A percentile compares a stretch with the other conserved stretches of the same genome.
phyloP scores from a whole-genome alignment of 2,113 vertebrate species.

The Arothron firmamentum region DNA sequence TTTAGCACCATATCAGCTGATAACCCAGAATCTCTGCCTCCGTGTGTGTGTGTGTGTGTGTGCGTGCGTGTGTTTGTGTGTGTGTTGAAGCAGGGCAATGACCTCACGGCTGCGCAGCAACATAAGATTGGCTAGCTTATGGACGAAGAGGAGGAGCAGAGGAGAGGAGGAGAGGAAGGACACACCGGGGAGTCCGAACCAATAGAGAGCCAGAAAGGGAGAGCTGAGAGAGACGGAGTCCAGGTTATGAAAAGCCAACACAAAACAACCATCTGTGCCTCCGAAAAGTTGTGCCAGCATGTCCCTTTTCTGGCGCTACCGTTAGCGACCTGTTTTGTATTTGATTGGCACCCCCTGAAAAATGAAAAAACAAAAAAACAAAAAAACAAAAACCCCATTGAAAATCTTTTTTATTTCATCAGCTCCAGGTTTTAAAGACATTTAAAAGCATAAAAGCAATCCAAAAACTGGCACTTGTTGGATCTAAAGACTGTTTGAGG shows the following conservation, averaged over 20 bases:
- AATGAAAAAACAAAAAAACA: not conserved
- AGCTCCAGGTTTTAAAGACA: no score
- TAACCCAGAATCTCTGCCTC: slow-evolving; percentile 31
- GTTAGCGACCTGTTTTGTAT: not conserved
- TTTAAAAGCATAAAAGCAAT: no score
- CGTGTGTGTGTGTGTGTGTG: no score
- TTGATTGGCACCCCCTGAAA: not conserved
- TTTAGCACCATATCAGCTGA: slow-evolving; percentile 24
- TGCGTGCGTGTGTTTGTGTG: no score
- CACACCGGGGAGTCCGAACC: slow-evolving; percentile 21
- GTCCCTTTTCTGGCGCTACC: not conserved
- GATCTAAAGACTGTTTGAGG: not conserved
- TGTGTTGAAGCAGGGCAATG: slow-evolving; percentile 10
- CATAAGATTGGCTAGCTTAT: slow-evolving; percentile 23
- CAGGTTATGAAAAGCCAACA: slow-evolving; percentile 4
- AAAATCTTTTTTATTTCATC: no score
- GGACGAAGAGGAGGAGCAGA: slow-evolving; percentile 10
- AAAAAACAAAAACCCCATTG: not conserved
- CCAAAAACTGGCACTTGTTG: no score
- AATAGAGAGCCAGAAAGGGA: not conserved
- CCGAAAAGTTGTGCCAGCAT: not conserved
- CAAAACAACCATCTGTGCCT: slow-evolving; percentile 13
- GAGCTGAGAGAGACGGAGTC: not conserved
- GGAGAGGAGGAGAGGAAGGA: not conserved
- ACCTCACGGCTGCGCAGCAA: slow-evolving; percentile 35